Base-by-base conservation (phyloP, 2,113 vertebrate genomes). In the Neomonachus schauinslandi region DNA sequence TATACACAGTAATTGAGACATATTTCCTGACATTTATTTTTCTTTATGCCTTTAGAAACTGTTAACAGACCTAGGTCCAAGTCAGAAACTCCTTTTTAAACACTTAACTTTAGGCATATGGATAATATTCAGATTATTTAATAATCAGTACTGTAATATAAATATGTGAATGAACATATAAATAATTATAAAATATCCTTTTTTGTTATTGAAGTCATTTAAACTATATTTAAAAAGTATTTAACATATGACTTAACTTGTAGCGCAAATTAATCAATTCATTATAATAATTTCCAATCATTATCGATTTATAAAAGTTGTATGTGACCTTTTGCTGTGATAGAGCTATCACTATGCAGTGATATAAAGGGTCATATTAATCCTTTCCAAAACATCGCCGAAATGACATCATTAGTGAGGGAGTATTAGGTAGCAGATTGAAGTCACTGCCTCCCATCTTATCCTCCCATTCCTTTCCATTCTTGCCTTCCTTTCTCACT, bases 91-190 rank as follows among this genome's bases (percentile, higher is more conserved):
- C 1, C 1, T 55, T 28, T 93, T 61, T 26, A 63, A 87, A 63
- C 4, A 71, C 13, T 76, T 21, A 69, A 14, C 19, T 28, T 36
- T 74, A 77, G 4, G 22, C 67, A 71, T 15, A 16, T 49, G 13
- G n/a, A 57, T 95, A 96, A 92, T 85, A 93, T 71, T 67, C 22
- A 31, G 46, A 19, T 77, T 71, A 72, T 51, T 87, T 72, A 65
- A 61, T 61, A 55, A 31, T 59, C 1, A 55, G 12, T 61, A 76
- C 5, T 42, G 11, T 55, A 13, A 89, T 80, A 63, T 39, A 63
- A 84, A 85, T 94, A 84, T 33, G 4, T 69, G 57, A 72, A 69
- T 28, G 18, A 89, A 49, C 0, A 83, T 51, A 80, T 63, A 76
- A 89, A 57, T 19, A 83, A 53, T 83, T 24, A 79, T 16, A 55